Base-by-base conservation (phyloP, 2,113 vertebrate genomes). In the Glaucidium brasilianum region DNA sequence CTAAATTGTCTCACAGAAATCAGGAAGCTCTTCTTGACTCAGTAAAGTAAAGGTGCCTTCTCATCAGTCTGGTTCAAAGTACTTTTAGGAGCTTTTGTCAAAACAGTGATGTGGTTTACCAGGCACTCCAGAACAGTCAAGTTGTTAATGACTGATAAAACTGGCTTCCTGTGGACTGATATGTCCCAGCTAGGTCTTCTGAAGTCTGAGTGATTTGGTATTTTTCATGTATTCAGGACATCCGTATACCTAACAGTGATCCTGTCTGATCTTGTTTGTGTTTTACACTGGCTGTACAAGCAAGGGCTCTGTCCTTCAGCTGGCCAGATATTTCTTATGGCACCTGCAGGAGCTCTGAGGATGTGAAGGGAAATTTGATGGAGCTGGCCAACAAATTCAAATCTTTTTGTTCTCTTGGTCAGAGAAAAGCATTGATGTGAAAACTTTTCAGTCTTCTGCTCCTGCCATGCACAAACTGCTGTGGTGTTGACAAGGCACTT, bases 381-480 rank as follows among this genome's bases (percentile, higher is more conserved):
- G 34, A 22, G 3, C 2, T 53, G 50, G 50, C 50, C 55, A 69
- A 16, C 10, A 68, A 72, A 60, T 53, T 55, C 15, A 19, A 22
- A 32, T 9, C 4, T 37, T 35, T 58, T 52, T 89, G 13, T 21
- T 69, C 27, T 82, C 16, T 12, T 17, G 56, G 8, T 13, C 41
- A 63, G n/a, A 76, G 22, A 21, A 72, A 87, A n/a, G 0, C 39
- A 43, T 8, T 6, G 26, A 3, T 11, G 5, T 64, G 53, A 15
- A 29, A 60, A 25, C 12, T 26, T 59, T 11, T 9, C 60, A 32
- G 2, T 2, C 59, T 15, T 20, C 32, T 89, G 41, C 86, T 58
- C 52, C 58, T 71, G 41, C 50, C 7, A 12, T 1, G 1, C 8
- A 3, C 0, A 2, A 56, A 50, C 19, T 34, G 50, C 66, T 69